A percentile compares a stretch with the other conserved stretches of the same genome.
Evolutionary conservation across 2,888 invertebrate genomes (phyloP).

Genomic region (Cantharis rustica): DNA sequence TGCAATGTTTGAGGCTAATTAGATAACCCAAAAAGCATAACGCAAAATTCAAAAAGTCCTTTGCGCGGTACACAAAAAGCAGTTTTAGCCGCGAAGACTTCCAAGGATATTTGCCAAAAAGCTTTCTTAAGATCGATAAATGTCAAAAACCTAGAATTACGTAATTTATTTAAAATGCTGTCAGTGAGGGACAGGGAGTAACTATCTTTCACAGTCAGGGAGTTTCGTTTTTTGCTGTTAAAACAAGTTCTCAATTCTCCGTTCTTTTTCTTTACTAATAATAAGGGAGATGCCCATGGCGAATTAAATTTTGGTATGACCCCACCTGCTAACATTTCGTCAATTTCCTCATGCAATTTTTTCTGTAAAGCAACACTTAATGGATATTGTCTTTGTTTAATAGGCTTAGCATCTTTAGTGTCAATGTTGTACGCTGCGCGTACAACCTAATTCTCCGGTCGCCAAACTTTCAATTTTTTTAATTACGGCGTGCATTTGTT

Average conservation of each 20-base stretch:
- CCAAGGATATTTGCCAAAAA: conserved; percentile 40
- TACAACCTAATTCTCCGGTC: too few relatives aligned
- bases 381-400: too few relatives aligned
- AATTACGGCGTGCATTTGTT: too few relatives aligned
- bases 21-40: too few relatives aligned
- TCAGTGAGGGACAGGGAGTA: conserved; percentile 38
- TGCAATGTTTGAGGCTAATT: too few relatives aligned
- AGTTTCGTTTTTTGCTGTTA: conserved; percentile 34
- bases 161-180: conserved; percentile 32
- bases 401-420: too few relatives aligned
- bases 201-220: too few relatives aligned
- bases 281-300: conserved; percentile 37
- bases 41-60: too few relatives aligned
- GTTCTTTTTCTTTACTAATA: conserved; percentile 36
- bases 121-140: conserved; percentile 34
- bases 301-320: conserved; percentile 2
- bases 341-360: conserved; percentile 10
- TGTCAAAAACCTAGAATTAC: conserved; percentile 33
- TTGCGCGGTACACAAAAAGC: conserved; percentile 10
- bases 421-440: too few relatives aligned
- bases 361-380: too few relatives aligned
- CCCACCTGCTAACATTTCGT: conserved; percentile 16
- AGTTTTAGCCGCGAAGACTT: conserved; percentile 39
- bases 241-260: conserved; percentile 36
- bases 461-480: too few relatives aligned